Base-by-base conservation (phyloP, 2,113 vertebrate genomes). In the Pterocles gutturalis region DNA sequence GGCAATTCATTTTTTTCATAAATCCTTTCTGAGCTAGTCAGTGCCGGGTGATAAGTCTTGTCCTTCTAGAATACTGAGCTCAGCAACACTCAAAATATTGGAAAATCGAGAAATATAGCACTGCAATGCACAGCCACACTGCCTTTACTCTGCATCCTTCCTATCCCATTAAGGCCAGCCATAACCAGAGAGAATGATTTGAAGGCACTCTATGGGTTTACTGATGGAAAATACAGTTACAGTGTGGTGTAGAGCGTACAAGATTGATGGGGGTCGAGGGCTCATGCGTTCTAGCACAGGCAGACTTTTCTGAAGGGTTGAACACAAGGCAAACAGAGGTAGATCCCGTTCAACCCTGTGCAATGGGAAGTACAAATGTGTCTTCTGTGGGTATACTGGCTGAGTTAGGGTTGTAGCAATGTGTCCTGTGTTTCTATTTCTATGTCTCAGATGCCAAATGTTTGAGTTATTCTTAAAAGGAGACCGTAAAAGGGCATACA, bases 31-130 rank as follows among this genome's bases (percentile, higher is more conserved):
- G 54, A 66, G 64, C 33, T 78, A 77, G 76, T 83, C 54, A 54
- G 19, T 66, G 51, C 45, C 41, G 17, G 29, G 85, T 73, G 78
- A 67, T 94, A 89, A 75, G 48, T 87, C 81, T 84, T 83, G 24
- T 87, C 65, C 41, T 93, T 87, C 66, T 57, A 82, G 45, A 96
- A 76, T 33, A 87, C 83, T 91, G 87, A 95, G 41, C 81, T 94
- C 94, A 97, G 91, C 94, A 96, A 36, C 51, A 48, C 71, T 66
- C 60, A 81, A 72, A 90, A 71, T 93, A 89, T 24, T 67, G 72
- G 77, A 93, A 94, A 95, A 89, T 36, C 4, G 0, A 94, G 91
- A 95, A 94, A 89, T 96, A 94, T 48, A 89, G 81, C 81, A 60
- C 89, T 87, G 81, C 65, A 91, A 20, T 48, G 69, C 60, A 55